Base-by-base conservation (phyloP, 1,140 invertebrate species). In the Rhopalosiphum maidis region DNA sequence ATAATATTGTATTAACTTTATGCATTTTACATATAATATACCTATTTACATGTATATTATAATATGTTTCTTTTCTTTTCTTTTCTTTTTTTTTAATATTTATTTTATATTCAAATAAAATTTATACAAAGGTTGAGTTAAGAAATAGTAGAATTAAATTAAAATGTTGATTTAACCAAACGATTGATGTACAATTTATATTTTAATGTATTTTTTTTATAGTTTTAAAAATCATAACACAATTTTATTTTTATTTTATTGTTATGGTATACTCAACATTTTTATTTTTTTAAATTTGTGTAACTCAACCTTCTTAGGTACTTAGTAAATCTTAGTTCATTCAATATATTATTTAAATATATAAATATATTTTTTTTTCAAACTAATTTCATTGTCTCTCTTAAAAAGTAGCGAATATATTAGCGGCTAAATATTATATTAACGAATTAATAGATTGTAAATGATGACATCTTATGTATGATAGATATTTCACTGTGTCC, bases 361-460 rank as follows among this genome's bases (percentile, higher is more conserved):
- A 90, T 68, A 68, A 77, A 77, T n/a, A 77, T n/a, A 77, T 51
- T 60, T 41, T 37, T 88, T 54, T 90, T 90, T 55, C 51, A 90
- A 60, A 60, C 37, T 90, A 89, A 90, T 90, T 90, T 90, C 37
- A 30, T 41, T 15, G 30, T 89, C 48, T 37, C 35, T 89, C 35
- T 55, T 89, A 23, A 89, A 25, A 89, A 51, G 25, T 90, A 25
- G 35, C 35, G 25, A 90, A 90, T 21, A 35, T 43, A 90, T 90
- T 90, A 90, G 54, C 11, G 9, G 54, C 43, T 82, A 82, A 77
- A 82, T 82, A 48, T 48, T 91, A 11, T 77, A 30, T 77, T 91
- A 91, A 91, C 90, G 90, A 91, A 91, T 91, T 91, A 91, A 90
- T 90, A 90, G 51, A 68, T 68, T 92, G 35, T 92, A 92, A 92